A percentile compares a stretch with the other conserved stretches of the same genome.
phyloP scores from a whole-genome alignment of 2,113 vertebrate genomes.

The Mus pahari region DNA sequence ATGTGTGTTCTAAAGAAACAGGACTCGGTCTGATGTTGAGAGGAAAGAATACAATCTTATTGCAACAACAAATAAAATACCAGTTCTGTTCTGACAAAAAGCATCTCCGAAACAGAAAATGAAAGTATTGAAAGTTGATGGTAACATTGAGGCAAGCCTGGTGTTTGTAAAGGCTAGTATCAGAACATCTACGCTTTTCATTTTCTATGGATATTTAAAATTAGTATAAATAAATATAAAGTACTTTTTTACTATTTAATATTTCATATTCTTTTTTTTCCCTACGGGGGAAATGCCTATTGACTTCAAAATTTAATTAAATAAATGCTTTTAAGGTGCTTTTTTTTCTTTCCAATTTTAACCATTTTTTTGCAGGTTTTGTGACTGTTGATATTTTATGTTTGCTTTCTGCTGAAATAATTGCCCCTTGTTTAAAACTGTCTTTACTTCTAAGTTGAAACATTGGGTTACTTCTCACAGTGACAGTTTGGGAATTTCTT shows the following conservation, averaged over 20 bases:
- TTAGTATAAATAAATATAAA: too few species aligned
- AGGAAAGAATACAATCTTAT: neutral
- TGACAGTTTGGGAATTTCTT: conserved; percentile 67
- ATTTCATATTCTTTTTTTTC: conserved; percentile 49
- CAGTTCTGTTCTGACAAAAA: neutral
- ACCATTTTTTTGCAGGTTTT: conserved; percentile 75
- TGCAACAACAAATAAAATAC: neutral
- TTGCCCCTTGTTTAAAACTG: conserved; percentile 78
- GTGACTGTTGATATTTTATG: conserved; percentile 73
- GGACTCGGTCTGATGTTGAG: too few species aligned
- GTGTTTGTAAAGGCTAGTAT: neutral
- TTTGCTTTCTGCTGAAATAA: conserved; percentile 77
- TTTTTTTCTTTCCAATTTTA: conserved; percentile 40
- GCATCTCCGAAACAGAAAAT: neutral
- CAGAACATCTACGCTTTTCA: neutral
- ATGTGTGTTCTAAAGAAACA: neutral
- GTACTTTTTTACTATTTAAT: conserved; percentile 48
- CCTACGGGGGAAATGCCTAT: conserved; percentile 49
- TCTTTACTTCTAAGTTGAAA: conserved; percentile 76
- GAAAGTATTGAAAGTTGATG: neutral
- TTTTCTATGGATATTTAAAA: too few species aligned
- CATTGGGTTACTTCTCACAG: conserved; percentile 77
- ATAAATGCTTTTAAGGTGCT: conserved; percentile 6
- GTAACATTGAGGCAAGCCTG: neutral
- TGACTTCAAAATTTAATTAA: conserved; percentile 47